Evolutionary conservation across 2,797 vertebrate genomes (phyloP).

Genomic region (Rhynchotus rufescens): DNA sequence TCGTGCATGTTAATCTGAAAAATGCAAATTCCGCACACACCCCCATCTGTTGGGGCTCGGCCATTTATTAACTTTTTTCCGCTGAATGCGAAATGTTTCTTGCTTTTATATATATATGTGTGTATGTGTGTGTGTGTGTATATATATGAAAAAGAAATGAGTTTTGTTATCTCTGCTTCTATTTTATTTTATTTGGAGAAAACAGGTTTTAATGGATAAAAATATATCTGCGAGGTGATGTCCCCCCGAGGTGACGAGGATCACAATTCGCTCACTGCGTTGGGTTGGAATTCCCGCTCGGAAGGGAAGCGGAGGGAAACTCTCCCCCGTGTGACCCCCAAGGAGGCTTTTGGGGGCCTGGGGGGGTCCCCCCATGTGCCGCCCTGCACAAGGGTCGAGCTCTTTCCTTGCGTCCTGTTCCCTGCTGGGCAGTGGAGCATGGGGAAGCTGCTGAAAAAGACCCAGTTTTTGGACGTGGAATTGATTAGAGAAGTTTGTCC

Average conservation of each 20-base stretch:
- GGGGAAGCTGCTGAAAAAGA: neutral
- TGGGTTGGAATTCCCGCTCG: too few relatives aligned
- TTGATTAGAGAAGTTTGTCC: neutral
- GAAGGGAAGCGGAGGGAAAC: too few relatives aligned
- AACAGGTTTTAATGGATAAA: constrained; percentile 8
- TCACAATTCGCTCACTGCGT: neutral
- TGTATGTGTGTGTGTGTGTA: neutral
- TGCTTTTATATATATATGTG: neutral
- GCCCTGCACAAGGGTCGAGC: too few relatives aligned
- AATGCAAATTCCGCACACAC: constrained; percentile 80
- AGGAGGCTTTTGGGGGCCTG: too few relatives aligned
- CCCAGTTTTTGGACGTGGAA: neutral
- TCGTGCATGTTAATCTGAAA: constrained; percentile 84
- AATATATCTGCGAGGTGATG: too few relatives aligned
- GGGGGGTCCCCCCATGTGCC: too few relatives aligned
- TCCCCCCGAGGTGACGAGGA: neutral
- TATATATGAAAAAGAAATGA: neutral
- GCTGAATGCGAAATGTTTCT: constrained; percentile 3
- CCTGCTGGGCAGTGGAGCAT: too few relatives aligned
- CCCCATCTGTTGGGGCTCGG: constrained; percentile 77
- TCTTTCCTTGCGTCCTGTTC: neutral
- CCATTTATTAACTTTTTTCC: constrained; percentile 74
- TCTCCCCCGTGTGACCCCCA: too few relatives aligned
- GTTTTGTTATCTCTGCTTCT: constrained; percentile 25
- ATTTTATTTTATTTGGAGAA: constrained; percentile 22